Percentiles rank a stretch among this genome's conserved stretches.
Evolutionary conservation across 2,113 vertebrate species (phyloP).

Genomic region (Zosterops hypoxanthus): DNA sequence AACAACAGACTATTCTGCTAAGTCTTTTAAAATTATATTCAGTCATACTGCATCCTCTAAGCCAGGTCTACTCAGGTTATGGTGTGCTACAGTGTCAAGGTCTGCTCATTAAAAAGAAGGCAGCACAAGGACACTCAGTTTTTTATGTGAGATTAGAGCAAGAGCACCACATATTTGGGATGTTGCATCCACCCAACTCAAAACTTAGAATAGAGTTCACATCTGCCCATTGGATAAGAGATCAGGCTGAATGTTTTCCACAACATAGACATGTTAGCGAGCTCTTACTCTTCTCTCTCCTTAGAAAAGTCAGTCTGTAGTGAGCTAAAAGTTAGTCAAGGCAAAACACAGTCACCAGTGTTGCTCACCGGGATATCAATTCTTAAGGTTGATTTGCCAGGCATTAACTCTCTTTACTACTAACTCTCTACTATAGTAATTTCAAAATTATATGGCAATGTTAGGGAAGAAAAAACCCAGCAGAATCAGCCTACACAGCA

Average conservation of each 20-base stretch:
- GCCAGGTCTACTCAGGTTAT: not conserved
- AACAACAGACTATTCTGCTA: not conserved
- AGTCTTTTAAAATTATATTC: not conserved
- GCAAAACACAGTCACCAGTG: not conserved
- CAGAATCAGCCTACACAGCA: not conserved
- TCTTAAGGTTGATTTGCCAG: not conserved
- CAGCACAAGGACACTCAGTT: not conserved
- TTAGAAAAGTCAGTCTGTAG: not conserved
- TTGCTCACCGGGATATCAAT: not conserved
- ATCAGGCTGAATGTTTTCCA: not conserved
- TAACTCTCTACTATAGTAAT: not conserved
- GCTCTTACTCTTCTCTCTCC: not conserved
- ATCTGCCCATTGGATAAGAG: not conserved
- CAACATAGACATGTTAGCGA: not conserved
- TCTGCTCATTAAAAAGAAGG: not conserved
- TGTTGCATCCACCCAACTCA: not conserved
- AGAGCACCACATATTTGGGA: not conserved
- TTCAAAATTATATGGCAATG: not conserved
- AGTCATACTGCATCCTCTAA: not conserved
- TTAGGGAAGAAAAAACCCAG: not conserved
- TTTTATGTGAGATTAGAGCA: not conserved
- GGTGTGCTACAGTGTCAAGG: not conserved
- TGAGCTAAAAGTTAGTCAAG: not conserved
- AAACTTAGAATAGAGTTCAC: not conserved
- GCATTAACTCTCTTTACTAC: not conserved